A percentile compares a stretch with the other conserved stretches of the same genome.
Evolutionary conservation across 2,888 invertebrate species (phyloP).

Genomic region (Tinea semifulvella): DNA sequence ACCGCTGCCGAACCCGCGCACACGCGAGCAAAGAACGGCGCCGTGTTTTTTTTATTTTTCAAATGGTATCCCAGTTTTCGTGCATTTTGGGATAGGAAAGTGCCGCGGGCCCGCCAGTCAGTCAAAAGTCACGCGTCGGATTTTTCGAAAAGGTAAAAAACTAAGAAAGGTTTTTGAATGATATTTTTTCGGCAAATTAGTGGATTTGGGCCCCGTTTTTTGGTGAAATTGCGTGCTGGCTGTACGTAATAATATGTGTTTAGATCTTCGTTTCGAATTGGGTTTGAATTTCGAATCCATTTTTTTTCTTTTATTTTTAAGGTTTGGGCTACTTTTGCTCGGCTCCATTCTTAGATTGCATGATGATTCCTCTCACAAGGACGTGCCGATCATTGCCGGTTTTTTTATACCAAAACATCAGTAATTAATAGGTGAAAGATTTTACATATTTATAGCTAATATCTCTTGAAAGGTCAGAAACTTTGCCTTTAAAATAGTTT

Average conservation of each 20-base stretch:
- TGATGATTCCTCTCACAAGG: too few relatives aligned
- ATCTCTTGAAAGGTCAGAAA: too few relatives aligned
- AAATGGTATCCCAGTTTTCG: not conserved
- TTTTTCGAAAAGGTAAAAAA: conserved; percentile 21
- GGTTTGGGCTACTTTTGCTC: not conserved
- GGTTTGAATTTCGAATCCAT: conserved; percentile 12
- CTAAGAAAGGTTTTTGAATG: conserved; percentile 33
- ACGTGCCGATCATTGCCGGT: too few relatives aligned
- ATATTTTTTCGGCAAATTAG: conserved; percentile 64
- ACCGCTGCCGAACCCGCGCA: not conserved
- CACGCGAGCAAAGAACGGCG: not conserved
- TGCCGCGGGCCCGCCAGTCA: conserved; percentile 58
- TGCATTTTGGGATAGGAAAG: conserved; percentile 34
- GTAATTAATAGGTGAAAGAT: too few relatives aligned
- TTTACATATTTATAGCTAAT: too few relatives aligned
- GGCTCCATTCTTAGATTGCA: not conserved
- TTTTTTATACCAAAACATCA: too few relatives aligned
- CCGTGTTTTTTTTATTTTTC: not conserved
- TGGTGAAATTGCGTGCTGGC: conserved; percentile 55
- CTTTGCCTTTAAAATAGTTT: too few relatives aligned
- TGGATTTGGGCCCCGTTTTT: conserved; percentile 38
- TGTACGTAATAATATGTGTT: conserved; percentile 6
- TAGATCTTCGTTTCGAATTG: not conserved
- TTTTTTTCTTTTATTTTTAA: conserved; percentile 20
- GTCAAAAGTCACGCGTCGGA: conserved; percentile 60